Conservation (phyloP, 2,888 invertebrate genomes). For the Scaeva pyrastri region DNA sequence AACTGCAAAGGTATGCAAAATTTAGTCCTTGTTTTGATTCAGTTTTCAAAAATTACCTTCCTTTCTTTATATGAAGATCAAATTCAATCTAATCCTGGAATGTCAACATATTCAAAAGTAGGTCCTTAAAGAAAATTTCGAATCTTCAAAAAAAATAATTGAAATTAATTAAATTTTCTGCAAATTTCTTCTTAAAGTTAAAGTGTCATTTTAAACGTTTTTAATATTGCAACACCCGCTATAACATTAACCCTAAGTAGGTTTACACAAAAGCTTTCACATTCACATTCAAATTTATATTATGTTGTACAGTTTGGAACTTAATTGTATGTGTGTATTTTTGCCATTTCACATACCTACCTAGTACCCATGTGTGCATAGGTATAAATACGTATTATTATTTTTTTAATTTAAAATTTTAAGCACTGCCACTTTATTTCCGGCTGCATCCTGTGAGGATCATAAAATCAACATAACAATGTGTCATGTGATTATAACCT, state of each 20-base stretch:
- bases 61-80: too few species aligned
- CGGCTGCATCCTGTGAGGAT: constrained; percentile 46
- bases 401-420: constrained; percentile 69
- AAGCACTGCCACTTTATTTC: constrained; percentile 62
- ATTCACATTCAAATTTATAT: constrained; percentile 3
- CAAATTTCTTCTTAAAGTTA: neutral
- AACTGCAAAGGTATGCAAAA: too few species aligned
- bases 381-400: too few species aligned
- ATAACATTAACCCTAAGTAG: neutral
- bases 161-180: neutral
- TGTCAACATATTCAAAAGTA: too few species aligned
- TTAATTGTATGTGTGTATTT: neutral
- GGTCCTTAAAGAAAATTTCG: too few species aligned
- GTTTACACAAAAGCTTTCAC: neutral
- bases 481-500: constrained; percentile 76
- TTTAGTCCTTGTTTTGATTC: too few species aligned
- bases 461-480: constrained; percentile 76
- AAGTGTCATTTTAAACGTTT: neutral
- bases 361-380: neutral
- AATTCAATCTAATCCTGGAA: too few species aligned
- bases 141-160: too few species aligned
- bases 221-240: constrained; percentile 5
- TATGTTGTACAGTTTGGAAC: neutral
- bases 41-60: too few species aligned
- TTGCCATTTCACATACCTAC: too few species aligned